Percentiles rank a stretch among this genome's conserved stretches.
Conservation (phyloP, 2,113 vertebrate species). For the Pteronura brasiliensis region DNA sequence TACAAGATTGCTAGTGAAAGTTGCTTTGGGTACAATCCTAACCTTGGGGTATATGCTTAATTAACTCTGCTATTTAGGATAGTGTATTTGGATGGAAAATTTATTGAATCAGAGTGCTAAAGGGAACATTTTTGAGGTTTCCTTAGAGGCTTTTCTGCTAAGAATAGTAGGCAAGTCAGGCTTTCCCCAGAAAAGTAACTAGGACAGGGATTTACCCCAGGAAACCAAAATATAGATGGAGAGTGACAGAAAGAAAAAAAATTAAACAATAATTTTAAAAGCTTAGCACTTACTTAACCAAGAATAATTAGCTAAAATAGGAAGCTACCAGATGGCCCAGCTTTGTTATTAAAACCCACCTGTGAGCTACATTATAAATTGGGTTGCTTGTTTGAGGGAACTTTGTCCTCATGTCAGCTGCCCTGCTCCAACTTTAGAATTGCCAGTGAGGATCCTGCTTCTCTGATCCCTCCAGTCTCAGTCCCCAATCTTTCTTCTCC, state of each 20-base stretch:
- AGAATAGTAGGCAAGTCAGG: constrained; percentile 28
- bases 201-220: constrained; percentile 50
- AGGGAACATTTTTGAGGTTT: constrained; percentile 43
- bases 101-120: not conserved
- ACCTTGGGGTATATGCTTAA: not conserved
- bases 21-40: not conserved
- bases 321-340: constrained; percentile 62
- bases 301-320: constrained; percentile 69
- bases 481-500: not conserved
- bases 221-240: constrained; percentile 56
- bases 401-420: not conserved
- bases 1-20: not conserved
- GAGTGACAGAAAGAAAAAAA: constrained; percentile 23
- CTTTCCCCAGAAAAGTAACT: constrained; percentile 22
- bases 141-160: constrained; percentile 32
- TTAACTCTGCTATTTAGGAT: not conserved
- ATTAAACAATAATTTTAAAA: constrained; percentile 62
- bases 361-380: constrained; percentile 26
- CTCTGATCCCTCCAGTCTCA: not conserved
- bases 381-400: not conserved
- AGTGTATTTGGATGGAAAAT: constrained; percentile 32
- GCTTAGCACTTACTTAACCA: constrained; percentile 64
- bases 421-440: not conserved
- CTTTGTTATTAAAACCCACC: constrained; percentile 51
- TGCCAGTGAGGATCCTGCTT: not conserved